Base-by-base conservation (phyloP, 30 jellyfish, hydroid and myxozoan species). In the Cassiopea xamachana region DNA sequence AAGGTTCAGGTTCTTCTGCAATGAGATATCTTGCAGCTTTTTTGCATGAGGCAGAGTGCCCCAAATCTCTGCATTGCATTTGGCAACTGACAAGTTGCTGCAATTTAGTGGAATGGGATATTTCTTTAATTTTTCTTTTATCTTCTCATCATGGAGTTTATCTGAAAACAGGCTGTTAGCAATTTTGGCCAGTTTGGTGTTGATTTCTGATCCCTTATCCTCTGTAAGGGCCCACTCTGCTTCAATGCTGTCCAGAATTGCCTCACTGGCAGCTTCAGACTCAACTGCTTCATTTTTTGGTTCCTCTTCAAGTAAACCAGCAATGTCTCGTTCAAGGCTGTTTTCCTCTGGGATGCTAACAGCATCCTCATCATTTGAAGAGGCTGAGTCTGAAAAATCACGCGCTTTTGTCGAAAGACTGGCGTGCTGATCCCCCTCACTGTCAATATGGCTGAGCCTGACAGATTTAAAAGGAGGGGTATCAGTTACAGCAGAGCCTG, bases 271-370 rank as follows among this genome's bases (percentile, higher is more conserved):
- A 43, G 14, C 64, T 19, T 80, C 67, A 27, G 82, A 78, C n/a
- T 1, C 48, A 6, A 49, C 89, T 18, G 64, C 89, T 18, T 80
- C 89, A 18, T 60, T 55, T 48, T 80, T 75, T 2, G 64, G 77
- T 78, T 80, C 79, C 16, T 80, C 89, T 60, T 80, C 78, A 10
- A 48, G 61, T 80, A 75, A 47, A 13, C 18, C 60, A 48, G 78
- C 58, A 9, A 80, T 80, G 78, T 48, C 89, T 9, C 58, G 61
- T 7, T 80, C 89, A 61, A 18, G 55, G 46, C 86, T 73, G 67
- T 71, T 84, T 83, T 79, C 60, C 89, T 59, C 78, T 49, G 89
- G 78, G 78, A 74, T 80, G 62, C 51, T 55, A 78, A 80, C 89
- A 48, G 50, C 18, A 16, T 16, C 62, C 61, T 59, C 18, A 7